Evolutionary conservation across 1,140 invertebrate genomes (phyloP), one percentile per base, ranked within the genome.

Genomic region (Aphelinus atriplicis): DNA sequence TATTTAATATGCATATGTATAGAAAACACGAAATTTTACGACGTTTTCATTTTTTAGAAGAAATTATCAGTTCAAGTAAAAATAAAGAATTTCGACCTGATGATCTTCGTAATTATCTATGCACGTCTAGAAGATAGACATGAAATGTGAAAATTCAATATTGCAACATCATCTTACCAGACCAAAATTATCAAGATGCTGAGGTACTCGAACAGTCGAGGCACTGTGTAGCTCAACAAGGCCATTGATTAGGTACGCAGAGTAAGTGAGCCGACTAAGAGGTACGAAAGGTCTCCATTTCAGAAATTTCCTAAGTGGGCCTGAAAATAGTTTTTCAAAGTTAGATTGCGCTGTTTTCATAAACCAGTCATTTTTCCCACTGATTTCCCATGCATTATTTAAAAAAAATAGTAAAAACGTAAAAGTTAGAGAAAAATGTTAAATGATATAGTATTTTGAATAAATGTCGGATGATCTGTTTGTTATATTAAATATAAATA

Each of bases 241-340:
- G 2, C 92, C 92, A 80, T 94, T 93, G 5, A 92, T 90, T 48
- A 94, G 88, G 82, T 93, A 94, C 63, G 92, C 92, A 71, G 91
- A 92, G 81, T 92, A 94, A n/a, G 91, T 91, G 66, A 94, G 84
- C 76, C 92, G 88, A 70, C 91, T 91, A 56, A 94, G 86, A 42
- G 92, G 91, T 2, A 90, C 89, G 67, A 92, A 89, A 77, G 90
- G 89, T 80, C 90, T 88, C 91, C 91, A 93, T 1, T 89, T 90
- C 43, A 93, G 84, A 75, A 93, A 87, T 77, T 90, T 91, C 57
- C 89, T 90, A 10, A 92, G 78, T 7, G 90, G 82, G 66, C 91
- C 92, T 89, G 76, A 50, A 26, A 26, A 26, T 26, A 26, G 26
- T 26, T 26, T 26, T 26, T 26, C 26, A 26, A 26, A 26, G 26